A percentile compares a stretch with the other conserved stretches of the same genome.
phyloP scores from a whole-genome alignment of 2,888 invertebrate species.

The Pammene fasciana region DNA sequence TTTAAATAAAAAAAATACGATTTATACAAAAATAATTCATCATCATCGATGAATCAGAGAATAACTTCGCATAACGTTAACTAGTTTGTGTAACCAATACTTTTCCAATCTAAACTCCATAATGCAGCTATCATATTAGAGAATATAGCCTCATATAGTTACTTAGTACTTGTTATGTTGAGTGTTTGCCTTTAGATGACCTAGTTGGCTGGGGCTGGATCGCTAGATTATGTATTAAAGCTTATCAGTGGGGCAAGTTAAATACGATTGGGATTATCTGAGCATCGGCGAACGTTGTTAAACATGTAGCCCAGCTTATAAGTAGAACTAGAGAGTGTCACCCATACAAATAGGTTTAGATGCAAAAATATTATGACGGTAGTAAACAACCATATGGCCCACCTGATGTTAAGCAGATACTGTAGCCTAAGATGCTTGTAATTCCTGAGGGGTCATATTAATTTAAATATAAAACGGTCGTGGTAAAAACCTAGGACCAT shows the following conservation, averaged over 20 bases:
- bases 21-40: no score
- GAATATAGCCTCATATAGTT: background rate
- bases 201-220: slow-evolving; percentile 9
- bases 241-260: slow-evolving; percentile 21
- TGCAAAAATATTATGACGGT: background rate
- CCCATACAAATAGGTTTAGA: background rate
- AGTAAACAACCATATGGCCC: no score
- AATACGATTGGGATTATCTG: background rate
- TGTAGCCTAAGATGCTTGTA: no score
- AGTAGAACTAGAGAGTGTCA: background rate
- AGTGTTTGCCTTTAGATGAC: slow-evolving; percentile 25
- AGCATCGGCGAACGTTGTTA: background rate
- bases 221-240: slow-evolving; percentile 13
- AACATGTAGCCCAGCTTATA: background rate
- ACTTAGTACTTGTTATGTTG: background rate
- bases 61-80: no score
- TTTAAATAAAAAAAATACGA: no score
- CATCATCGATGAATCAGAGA: no score
- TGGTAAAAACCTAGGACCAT: no score
- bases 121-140: background rate
- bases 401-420: no score
- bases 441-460: no score
- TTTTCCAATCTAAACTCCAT: background rate
- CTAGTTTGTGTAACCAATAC: background rate
- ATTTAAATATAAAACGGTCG: no score